Percentiles rank a stretch among this genome's conserved stretches.
Evolutionary conservation across 2,888 invertebrate genomes (phyloP).

Genomic region (Mellilla xanthometata): DNA sequence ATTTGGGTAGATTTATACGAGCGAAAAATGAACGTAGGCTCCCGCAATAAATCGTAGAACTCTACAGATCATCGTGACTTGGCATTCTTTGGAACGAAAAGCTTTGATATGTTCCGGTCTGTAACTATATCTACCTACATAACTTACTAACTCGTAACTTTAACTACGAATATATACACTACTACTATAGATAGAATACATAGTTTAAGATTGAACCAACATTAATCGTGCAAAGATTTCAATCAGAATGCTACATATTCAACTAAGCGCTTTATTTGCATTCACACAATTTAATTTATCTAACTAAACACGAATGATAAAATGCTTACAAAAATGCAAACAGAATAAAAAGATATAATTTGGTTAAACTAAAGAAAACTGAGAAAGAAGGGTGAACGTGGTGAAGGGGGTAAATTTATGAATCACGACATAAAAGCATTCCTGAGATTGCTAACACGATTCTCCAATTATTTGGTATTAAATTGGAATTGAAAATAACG

Average conservation of each 20-base stretch:
- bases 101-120: conserved; percentile 5
- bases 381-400: not conserved
- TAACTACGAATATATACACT: no score
- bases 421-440: conserved; percentile 6
- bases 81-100: not conserved
- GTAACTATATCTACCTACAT: no score
- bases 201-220: no score
- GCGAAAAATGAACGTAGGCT: not conserved
- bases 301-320: no score
- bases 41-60: not conserved
- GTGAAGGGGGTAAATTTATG: conserved; percentile 6
- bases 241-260: no score
- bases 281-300: no score
- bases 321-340: no score
- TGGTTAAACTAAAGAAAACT: not conserved
- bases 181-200: no score
- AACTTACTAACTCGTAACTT: no score
- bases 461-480: conserved; percentile 8
- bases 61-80: conserved; percentile 10
- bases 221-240: no score
- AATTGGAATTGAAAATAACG: not conserved
- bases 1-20: not conserved
- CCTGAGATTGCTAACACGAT: conserved; percentile 1
- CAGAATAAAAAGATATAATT: not conserved
- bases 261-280: no score